phyloP scores from a whole-genome alignment of 2,797 vertebrate species.

The Squalus acanthias region DNA sequence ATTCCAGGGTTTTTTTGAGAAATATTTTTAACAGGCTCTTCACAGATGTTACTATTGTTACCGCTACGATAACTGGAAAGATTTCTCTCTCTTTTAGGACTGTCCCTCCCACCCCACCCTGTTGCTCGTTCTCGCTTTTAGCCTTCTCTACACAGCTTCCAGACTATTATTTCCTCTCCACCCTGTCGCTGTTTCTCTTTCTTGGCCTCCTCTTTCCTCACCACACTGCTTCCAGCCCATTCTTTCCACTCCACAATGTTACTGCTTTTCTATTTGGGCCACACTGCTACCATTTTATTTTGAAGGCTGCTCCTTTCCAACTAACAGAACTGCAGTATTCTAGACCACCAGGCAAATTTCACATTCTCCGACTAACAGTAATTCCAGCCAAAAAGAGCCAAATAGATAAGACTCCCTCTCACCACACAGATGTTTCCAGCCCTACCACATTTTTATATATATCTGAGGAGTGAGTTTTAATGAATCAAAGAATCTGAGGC shows the following conservation, averaged over 20 bases:
- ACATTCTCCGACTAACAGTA: not conserved
- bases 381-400: not conserved
- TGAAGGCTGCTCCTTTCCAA: not conserved
- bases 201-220: not conserved
- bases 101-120: not conserved
- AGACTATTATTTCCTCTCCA: not conserved
- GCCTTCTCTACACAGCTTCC: not conserved
- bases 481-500: not conserved
- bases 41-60: not conserved
- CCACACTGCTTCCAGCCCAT: not conserved
- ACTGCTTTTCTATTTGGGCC: not conserved
- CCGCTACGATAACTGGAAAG: not conserved
- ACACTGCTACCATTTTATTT: not conserved
- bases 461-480: constrained; percentile 3
- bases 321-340: not conserved
- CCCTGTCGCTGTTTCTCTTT: not conserved
- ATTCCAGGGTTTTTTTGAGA: not conserved
- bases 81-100: not conserved
- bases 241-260: constrained; percentile 5
- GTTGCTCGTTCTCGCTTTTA: not conserved
- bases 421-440: not conserved
- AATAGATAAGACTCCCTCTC: not conserved
- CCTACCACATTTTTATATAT: not conserved
- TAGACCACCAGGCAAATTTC: not conserved
- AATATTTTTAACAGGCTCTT: not conserved